These are phyloP conservation scores for Platichthys stellatus DNA, from an alignment of 2,113 vertebrate species.

Conservation along the genomic window DNA sequence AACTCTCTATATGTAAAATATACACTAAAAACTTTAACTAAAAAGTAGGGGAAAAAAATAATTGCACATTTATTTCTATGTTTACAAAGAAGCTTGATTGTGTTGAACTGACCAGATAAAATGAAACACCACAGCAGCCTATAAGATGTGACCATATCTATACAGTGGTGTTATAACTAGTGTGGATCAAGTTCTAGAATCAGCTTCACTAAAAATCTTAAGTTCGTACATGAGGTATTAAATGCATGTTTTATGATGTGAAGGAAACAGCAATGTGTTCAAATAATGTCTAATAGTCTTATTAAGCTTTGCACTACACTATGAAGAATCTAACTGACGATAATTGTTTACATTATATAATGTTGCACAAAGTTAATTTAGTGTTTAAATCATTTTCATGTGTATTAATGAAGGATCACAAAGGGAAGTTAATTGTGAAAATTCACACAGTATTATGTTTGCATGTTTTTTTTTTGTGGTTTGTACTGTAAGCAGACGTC, in stretches of 20 bases:
- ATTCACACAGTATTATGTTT: not conserved
- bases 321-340: no score
- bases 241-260: no score
- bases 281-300: no score
- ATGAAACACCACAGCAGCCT: no score
- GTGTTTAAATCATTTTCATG: constrained; percentile 9
- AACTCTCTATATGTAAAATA: not conserved
- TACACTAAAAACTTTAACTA: constrained; percentile 6
- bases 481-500: constrained; percentile 18
- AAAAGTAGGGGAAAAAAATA: not conserved
- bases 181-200: constrained; percentile 1
- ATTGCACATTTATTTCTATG: not conserved
- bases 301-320: no score
- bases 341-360: constrained; percentile 48
- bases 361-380: not conserved
- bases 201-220: not conserved
- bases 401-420: constrained; percentile 6
- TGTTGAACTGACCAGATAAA: not conserved
- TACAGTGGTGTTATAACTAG: no score
- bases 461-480: constrained; percentile 2
- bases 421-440: constrained; percentile 33
- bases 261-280: no score
- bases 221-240: not conserved
- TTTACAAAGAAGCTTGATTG: not conserved
- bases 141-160: no score